These are phyloP conservation scores for Tapirus indicus DNA, from an alignment of 2,797 vertebrate genomes.

Conservation along the genomic window DNA sequence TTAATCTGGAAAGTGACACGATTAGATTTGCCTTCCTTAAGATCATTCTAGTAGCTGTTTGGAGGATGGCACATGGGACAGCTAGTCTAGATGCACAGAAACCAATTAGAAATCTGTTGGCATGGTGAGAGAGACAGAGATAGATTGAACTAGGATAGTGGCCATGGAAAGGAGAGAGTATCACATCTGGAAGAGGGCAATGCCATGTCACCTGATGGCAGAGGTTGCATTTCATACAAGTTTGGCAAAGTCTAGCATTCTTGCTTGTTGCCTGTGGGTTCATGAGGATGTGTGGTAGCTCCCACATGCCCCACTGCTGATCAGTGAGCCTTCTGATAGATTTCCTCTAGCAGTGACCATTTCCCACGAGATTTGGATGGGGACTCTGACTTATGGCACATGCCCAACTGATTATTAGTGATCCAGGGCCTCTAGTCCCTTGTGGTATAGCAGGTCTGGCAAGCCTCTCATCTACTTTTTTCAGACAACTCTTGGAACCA, in stretches of 20 bases:
- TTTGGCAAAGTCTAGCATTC: neutral
- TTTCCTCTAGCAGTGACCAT: neutral
- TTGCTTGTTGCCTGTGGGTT: neutral
- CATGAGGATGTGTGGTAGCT: neutral
- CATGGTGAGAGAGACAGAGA: neutral
- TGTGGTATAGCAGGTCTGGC: neutral
- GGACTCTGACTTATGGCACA: neutral
- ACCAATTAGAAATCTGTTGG: neutral
- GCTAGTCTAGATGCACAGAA: neutral
- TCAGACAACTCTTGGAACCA: neutral
- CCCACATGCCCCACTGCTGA: neutral
- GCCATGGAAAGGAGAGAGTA: neutral
- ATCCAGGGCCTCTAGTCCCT: neutral
- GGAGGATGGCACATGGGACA: neutral
- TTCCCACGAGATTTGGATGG: neutral
- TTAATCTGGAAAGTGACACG: neutral
- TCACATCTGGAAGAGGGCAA: neutral
- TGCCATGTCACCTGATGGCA: neutral
- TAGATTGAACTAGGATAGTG: too few relatives aligned
- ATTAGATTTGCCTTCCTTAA: neutral
- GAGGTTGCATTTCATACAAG: neutral
- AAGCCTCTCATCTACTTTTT: neutral
- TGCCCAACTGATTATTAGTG: neutral
- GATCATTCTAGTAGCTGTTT: neutral
- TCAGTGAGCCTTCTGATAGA: neutral